Evolutionary conservation across 2,888 invertebrate species (phyloP), one percentile per base, ranked within the genome.

Genomic region (Carcina quercana): DNA sequence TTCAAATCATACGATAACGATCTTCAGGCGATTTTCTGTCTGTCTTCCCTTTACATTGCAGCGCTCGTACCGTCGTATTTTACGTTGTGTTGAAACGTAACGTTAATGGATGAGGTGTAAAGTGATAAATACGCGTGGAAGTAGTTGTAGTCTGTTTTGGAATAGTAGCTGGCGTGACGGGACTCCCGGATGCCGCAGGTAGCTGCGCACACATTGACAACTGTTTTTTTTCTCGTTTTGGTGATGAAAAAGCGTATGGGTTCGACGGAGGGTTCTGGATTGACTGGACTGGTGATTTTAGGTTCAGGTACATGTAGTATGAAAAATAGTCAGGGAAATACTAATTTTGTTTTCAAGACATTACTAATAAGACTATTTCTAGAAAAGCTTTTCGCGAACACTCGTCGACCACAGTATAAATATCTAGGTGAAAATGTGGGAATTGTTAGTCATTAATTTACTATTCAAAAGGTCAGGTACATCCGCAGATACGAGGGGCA

Each of bases 161-260:
- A 61, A 58, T 56, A 56, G 62, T 62, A 63, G 59, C 60, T 59
- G 59, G 54, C 63, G 59, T 61, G 67, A 61, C 60, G 59, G 58
- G 58, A 66, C 70, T 66, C 63, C 72, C 72, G 71, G 72, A 70
- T 73, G 61, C 66, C 56, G 67, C 80, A 79, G 79, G 80, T 79
- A 80, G 78, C 53, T 50, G 65, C 74, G 32, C 78, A 71, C 67
- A 75, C 78, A 69, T 47, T 42, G 50, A 61, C 52, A 59, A 40
- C 35, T 30, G 46, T 47, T 53, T 53, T 64, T 47, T 53, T 53
- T 64, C 54, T 54, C 62, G 34, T 21, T 15, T 38, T 6, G n/a
- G 51, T 41, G 45, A 51, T 53, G 43, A 49, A 47, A 45, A 46
- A 40, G 35, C 30, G 37, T 34, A 41, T 45, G 47, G 49, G 45